Evolutionary conservation across 2,888 invertebrate genomes (phyloP).

Genomic region (Philereme transversata): DNA sequence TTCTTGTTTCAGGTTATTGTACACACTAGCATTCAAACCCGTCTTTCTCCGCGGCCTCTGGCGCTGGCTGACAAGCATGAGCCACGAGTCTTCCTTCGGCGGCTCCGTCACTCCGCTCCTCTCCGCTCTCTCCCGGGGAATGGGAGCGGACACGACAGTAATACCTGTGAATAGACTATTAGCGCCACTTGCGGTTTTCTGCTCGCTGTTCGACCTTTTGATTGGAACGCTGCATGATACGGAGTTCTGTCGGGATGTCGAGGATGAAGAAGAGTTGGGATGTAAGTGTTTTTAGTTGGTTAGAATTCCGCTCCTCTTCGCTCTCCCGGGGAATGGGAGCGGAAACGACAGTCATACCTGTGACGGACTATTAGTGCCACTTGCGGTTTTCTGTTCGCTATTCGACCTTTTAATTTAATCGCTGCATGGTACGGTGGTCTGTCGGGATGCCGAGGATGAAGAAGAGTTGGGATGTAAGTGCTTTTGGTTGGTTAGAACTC

Average conservation of each 20-base stretch:
- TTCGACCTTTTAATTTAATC: slow-evolving; percentile 92
- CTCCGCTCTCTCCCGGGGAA: slow-evolving; percentile 87
- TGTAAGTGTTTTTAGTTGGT: slow-evolving; percentile 49
- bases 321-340: slow-evolving; percentile 87
- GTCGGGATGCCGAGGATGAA: slow-evolving; percentile 74
- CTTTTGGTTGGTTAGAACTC: slow-evolving; percentile 52
- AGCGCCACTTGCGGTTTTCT: slow-evolving; percentile 92
- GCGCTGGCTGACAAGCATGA: slow-evolving; percentile 82
- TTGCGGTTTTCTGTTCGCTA: slow-evolving; percentile 93
- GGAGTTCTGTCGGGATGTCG: slow-evolving; percentile 86
- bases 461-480: slow-evolving; percentile 63
- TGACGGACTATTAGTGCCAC: slow-evolving; percentile 88
- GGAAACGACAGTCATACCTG: slow-evolving; percentile 82
- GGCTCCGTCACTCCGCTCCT: slow-evolving; percentile 84
- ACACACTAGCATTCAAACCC: slow-evolving; percentile 91
- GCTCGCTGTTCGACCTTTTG: slow-evolving; percentile 90
- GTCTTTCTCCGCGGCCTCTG: slow-evolving; percentile 90
- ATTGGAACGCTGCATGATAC: slow-evolving; percentile 93
- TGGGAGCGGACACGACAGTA: slow-evolving; percentile 79
- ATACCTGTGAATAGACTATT: slow-evolving; percentile 88
- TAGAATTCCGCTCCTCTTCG: slow-evolving; percentile 84
- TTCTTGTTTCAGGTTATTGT: slow-evolving; percentile 84
- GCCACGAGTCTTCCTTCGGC: slow-evolving; percentile 66
- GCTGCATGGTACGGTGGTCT: slow-evolving; percentile 93
- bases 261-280: slow-evolving; percentile 70